Evolutionary conservation across 2,888 invertebrate genomes (phyloP).

Genomic region (Ophraella communa): DNA sequence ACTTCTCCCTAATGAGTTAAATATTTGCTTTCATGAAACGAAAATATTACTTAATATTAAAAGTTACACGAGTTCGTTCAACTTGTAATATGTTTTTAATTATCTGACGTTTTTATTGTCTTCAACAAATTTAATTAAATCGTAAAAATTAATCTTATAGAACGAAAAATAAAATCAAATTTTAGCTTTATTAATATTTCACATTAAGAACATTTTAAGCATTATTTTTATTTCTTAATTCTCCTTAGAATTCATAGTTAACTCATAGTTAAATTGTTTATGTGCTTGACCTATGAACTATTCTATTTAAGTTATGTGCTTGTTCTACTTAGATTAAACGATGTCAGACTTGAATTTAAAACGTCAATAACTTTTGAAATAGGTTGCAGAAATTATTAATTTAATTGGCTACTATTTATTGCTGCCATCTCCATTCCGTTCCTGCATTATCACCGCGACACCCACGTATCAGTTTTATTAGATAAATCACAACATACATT

Average conservation of each 20-base stretch:
- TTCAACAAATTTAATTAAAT: neutral
- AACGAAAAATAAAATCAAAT: neutral
- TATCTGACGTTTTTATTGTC: neutral
- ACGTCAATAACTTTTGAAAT: constrained; percentile 22
- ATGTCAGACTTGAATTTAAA: constrained; percentile 22
- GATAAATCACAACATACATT: constrained; percentile 37
- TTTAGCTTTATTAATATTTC: neutral
- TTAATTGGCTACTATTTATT: constrained; percentile 37
- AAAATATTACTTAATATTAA: constrained; percentile 14
- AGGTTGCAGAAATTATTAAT: constrained; percentile 13
- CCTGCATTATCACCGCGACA: constrained; percentile 34
- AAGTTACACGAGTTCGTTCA: neutral
- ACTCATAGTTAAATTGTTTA: neutral
- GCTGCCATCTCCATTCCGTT: constrained; percentile 29
- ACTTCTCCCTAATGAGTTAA: constrained; percentile 10
- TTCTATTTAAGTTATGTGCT: constrained; percentile 3
- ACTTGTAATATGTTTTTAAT: neutral
- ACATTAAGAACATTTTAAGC: neutral
- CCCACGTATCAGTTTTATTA: constrained; percentile 40
- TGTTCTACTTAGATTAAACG: constrained; percentile 17
- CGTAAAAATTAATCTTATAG: neutral
- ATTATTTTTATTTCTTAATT: neutral
- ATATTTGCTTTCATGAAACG: constrained; percentile 8
- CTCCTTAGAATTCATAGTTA: neutral
- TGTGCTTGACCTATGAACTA: neutral